Percentiles rank a stretch among this genome's conserved stretches.
Evolutionary conservation across 2,797 vertebrate genomes (phyloP).

Genomic region (Myotis vivesi): DNA sequence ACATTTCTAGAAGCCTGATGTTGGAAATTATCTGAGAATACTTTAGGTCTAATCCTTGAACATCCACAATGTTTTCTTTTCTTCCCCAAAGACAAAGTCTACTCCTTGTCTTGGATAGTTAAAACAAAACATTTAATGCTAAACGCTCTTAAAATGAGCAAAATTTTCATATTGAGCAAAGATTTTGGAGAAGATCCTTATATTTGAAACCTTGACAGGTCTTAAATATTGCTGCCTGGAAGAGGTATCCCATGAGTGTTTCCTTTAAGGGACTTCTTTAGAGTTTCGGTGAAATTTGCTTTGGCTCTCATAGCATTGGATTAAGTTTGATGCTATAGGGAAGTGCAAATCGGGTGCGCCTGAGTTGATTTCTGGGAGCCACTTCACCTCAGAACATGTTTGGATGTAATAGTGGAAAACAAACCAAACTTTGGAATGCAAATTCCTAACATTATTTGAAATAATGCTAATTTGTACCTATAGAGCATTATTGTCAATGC

Average conservation of each 20-base stretch:
- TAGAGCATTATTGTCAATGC: not conserved
- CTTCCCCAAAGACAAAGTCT: not conserved
- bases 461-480: not conserved
- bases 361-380: slow-evolving; percentile 75
- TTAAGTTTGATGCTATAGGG: not conserved
- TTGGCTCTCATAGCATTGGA: not conserved
- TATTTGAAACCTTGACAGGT: not conserved
- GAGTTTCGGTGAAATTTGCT: slow-evolving; percentile 8
- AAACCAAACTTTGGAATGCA: not conserved
- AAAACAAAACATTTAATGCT: slow-evolving; percentile 3
- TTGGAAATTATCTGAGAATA: not conserved
- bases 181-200: not conserved
- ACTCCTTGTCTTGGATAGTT: not conserved
- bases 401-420: not conserved
- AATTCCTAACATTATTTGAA: slow-evolving; percentile 1
- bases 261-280: not conserved
- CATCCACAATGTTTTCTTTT: not conserved
- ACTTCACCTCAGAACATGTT: slow-evolving; percentile 81
- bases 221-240: slow-evolving; percentile 29
- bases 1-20: not conserved
- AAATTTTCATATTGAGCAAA: not conserved
- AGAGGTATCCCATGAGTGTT: not conserved
- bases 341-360: slow-evolving; percentile 69
- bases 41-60: not conserved
- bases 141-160: not conserved